A percentile compares a stretch with the other conserved stretches of the same genome.
These are phyloP conservation scores for Zaprionus gabonicus DNA, from an alignment of 1,140 invertebrate species.

Conservation along the genomic window DNA sequence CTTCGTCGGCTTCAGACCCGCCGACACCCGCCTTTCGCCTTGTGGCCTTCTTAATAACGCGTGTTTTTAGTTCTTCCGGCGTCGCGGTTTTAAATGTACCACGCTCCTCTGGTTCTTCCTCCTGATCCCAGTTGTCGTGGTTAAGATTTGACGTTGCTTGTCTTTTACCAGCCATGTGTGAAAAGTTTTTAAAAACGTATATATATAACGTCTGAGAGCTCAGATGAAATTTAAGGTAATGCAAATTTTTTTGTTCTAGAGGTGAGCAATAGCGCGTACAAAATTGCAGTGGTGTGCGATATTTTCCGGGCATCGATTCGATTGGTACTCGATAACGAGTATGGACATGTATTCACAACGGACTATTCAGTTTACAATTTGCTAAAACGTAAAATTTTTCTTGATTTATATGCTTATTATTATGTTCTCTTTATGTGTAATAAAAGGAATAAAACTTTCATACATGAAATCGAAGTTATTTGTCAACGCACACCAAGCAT, in stretches of 20 bases:
- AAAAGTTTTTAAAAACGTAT: constrained; percentile 1
- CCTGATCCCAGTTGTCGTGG: constrained; percentile 96
- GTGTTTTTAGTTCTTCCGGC: constrained; percentile 89
- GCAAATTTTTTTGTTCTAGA: not conserved
- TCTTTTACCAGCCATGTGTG: constrained; percentile 90
- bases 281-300: not conserved
- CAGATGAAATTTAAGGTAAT: not conserved
- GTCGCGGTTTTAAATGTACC: constrained; percentile 90
- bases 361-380: not conserved
- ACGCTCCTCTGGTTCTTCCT: constrained; percentile 91
- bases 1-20: constrained; percentile 49
- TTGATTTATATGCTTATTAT: too few relatives aligned
- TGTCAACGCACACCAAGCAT: not conserved
- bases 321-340: not conserved
- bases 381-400: not conserved
- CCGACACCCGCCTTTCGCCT: constrained; percentile 86
- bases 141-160: constrained; percentile 91
- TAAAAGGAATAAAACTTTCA: not conserved
- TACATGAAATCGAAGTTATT: not conserved
- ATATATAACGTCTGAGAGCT: not conserved
- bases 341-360: not conserved
- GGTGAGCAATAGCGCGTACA: not conserved
- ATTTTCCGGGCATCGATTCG: not conserved
- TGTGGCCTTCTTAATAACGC: constrained; percentile 91
- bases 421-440: not conserved